A percentile compares a stretch with the other conserved stretches of the same genome.
These are phyloP conservation scores for Oryzias woworae DNA, from an alignment of 2,113 vertebrate genomes.

Conservation along the genomic window DNA sequence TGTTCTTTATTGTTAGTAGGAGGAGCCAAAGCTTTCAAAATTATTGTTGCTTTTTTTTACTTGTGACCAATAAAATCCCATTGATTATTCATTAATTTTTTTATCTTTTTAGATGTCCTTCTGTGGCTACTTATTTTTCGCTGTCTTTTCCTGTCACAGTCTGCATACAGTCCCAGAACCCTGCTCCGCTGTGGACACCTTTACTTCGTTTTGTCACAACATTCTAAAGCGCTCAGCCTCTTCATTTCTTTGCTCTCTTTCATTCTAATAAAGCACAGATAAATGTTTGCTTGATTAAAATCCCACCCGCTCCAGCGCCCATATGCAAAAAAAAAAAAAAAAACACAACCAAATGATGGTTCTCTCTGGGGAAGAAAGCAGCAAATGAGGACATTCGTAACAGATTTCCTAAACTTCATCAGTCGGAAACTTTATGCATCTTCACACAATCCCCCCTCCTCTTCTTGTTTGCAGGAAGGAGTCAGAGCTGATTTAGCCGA, in stretches of 20 bases:
- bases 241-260: constrained; percentile 45
- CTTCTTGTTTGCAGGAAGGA: constrained; percentile 37
- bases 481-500: constrained; percentile 48
- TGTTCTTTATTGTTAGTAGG: no score
- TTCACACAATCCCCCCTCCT: constrained; percentile 51
- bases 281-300: constrained; percentile 70
- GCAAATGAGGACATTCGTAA: constrained; percentile 56
- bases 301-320: constrained; percentile 40
- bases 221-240: no score
- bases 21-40: no score
- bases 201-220: no score
- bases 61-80: no score
- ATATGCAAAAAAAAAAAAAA: constrained; percentile 20
- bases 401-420: constrained; percentile 53
- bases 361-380: constrained; percentile 54
- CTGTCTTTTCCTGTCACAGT: no score
- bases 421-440: constrained; percentile 51
- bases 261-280: constrained; percentile 66
- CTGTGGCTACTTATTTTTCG: no score
- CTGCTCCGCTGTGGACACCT: no score
- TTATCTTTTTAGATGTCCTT: no score
- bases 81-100: no score
- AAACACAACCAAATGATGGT: constrained; percentile 6
- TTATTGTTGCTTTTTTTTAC: no score
- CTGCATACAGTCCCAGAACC: no score